Evolutionary conservation across 2,113 vertebrate species (phyloP).

Genomic region (Aptenodytes patagonicus): DNA sequence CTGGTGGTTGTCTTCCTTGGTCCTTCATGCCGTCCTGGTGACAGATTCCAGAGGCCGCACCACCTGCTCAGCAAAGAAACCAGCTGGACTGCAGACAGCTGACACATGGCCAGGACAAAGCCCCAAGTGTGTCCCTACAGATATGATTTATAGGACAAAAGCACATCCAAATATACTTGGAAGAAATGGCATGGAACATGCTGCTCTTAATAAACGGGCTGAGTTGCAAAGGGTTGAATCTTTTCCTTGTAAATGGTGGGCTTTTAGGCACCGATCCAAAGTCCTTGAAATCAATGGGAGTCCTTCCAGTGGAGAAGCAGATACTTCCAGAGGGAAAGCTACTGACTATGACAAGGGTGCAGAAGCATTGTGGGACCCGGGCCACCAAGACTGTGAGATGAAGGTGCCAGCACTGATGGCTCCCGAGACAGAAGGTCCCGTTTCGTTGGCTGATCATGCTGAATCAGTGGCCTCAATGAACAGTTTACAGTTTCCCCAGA

Average conservation of each 20-base stretch:
- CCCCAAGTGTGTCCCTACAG: background rate
- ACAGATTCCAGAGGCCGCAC: background rate
- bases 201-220: background rate
- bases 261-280: background rate
- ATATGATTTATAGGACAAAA: constrained; percentile 10
- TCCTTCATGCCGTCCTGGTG: background rate
- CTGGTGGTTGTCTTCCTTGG: background rate
- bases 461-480: background rate
- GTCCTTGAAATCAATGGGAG: background rate
- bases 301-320: background rate
- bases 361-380: background rate
- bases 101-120: background rate
- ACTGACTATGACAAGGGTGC: background rate
- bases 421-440: background rate
- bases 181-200: background rate
- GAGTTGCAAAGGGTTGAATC: background rate
- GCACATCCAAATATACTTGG: background rate
- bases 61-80: background rate
- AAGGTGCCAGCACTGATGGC: background rate
- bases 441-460: background rate
- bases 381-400: background rate
- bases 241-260: background rate
- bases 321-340: background rate
- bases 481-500: background rate
- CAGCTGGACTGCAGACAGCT: background rate